Evolutionary conservation across 2,797 vertebrate species (phyloP).

Genomic region (Choloepus didactylus): DNA sequence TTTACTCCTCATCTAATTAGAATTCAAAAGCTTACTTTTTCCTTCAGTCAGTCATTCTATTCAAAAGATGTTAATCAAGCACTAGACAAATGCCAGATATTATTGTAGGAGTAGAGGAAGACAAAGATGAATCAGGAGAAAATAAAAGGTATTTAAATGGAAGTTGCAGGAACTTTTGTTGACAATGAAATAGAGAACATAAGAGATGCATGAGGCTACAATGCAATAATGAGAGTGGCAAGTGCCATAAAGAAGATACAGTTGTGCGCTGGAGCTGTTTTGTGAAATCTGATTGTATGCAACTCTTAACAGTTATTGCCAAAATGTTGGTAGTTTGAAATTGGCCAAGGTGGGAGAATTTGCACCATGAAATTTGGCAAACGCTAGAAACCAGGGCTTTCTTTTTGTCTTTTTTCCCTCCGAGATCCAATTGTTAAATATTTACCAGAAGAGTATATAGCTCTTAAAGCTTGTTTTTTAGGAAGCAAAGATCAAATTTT

Average conservation of each 20-base stretch:
- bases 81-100: background rate
- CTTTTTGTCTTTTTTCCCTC: background rate
- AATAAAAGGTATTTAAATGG: background rate
- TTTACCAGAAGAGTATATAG: background rate
- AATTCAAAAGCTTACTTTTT: conserved; percentile 5
- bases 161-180: conserved; percentile 17
- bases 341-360: background rate
- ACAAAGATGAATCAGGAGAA: conserved; percentile 6
- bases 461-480: background rate
- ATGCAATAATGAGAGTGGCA: background rate
- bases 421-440: background rate
- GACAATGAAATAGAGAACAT: background rate
- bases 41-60: background rate
- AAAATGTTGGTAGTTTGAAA: background rate
- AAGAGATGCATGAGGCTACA: background rate
- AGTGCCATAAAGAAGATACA: background rate
- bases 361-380: conserved; percentile 21
- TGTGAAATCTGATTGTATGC: background rate
- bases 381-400: background rate
- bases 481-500: background rate
- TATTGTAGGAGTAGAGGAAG: background rate
- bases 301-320: background rate
- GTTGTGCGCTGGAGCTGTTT: background rate
- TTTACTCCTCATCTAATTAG: background rate
- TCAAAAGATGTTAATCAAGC: background rate